Evolutionary conservation across 2,797 vertebrate species (phyloP).

Genomic region (Poecilia gillii): DNA sequence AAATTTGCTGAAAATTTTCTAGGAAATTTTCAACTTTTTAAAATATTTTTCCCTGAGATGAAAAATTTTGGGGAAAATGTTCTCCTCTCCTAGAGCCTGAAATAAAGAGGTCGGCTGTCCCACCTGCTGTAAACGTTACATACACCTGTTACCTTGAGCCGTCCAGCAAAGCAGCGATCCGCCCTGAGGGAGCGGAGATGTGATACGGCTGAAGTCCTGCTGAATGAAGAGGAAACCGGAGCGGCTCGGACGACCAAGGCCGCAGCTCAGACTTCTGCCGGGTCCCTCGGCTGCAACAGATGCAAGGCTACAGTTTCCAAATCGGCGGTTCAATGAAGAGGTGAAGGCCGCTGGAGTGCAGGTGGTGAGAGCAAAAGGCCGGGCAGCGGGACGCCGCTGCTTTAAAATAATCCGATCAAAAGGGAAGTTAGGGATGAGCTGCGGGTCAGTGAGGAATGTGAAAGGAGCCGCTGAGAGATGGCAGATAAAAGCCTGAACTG

Average conservation of each 20-base stretch:
- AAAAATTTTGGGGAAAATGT: no score
- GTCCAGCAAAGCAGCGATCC: constrained; percentile 24
- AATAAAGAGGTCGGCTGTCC: constrained; percentile 1
- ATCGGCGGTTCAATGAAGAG: constrained; percentile 56
- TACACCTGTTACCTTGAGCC: constrained; percentile 68
- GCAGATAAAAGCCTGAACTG: constrained; percentile 54
- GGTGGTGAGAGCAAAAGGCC: constrained; percentile 48
- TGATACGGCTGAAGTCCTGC: constrained; percentile 70
- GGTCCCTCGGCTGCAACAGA: constrained; percentile 73
- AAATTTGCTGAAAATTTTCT: no score
- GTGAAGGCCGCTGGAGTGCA: constrained; percentile 47
- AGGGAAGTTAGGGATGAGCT: constrained; percentile 38
- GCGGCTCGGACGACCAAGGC: constrained; percentile 34
- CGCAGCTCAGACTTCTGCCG: constrained; percentile 60
- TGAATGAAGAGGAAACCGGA: constrained; percentile 21
- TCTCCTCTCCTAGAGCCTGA: not conserved
- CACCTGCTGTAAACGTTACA: constrained; percentile 70
- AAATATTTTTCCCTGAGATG: no score
- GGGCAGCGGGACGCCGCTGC: constrained; percentile 19
- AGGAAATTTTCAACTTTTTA: no score
- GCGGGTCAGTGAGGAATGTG: constrained; percentile 51
- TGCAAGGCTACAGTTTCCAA: constrained; percentile 49
- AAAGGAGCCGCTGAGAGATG: constrained; percentile 57
- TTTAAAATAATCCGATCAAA: constrained; percentile 42
- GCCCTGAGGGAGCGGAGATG: constrained; percentile 65